Percentiles rank a stretch among this genome's conserved stretches.
phyloP scores from a whole-genome alignment of 2,888 invertebrate species.

The Hypomecis atomaria region DNA sequence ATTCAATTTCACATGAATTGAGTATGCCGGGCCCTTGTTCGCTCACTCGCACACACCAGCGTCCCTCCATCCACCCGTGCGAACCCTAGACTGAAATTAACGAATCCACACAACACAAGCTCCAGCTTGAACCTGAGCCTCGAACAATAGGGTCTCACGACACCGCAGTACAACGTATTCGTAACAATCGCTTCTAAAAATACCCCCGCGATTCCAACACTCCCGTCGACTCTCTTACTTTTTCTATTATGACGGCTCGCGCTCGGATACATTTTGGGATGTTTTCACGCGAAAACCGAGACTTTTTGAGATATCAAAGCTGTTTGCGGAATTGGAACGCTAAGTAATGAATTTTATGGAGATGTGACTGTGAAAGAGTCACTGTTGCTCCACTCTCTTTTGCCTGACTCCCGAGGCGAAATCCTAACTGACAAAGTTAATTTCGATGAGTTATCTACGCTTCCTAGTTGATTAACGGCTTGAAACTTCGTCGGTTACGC shows the following conservation, averaged over 20 bases:
- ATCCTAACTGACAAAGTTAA: not conserved
- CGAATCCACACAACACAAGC: constrained; percentile 26
- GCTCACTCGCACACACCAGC: constrained; percentile 10
- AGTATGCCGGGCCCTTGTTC: not conserved
- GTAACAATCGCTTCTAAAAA: constrained; percentile 31
- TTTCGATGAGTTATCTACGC: not conserved
- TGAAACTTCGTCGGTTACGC: not conserved
- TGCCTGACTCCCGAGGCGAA: not conserved
- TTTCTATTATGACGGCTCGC: constrained; percentile 27
- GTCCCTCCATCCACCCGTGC: constrained; percentile 22
- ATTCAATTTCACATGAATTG: constrained; percentile 2
- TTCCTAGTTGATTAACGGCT: not conserved
- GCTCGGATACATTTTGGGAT: constrained; percentile 31
- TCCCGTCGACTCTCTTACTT: constrained; percentile 27
- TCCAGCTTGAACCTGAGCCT: constrained; percentile 13
- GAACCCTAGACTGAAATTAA: constrained; percentile 26
- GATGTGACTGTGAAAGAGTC: constrained; percentile 16
- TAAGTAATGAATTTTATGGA: constrained; percentile 38
- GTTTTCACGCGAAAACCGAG: constrained; percentile 34
- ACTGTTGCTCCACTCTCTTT: constrained; percentile 1
- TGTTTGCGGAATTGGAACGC: constrained; percentile 34
- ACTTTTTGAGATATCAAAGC: constrained; percentile 38
- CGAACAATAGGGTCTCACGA: constrained; percentile 28
- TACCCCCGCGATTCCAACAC: constrained; percentile 19
- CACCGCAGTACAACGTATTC: constrained; percentile 13